phyloP scores from a whole-genome alignment of 2,113 vertebrate species.

The Oncorhynchus nerka region DNA sequence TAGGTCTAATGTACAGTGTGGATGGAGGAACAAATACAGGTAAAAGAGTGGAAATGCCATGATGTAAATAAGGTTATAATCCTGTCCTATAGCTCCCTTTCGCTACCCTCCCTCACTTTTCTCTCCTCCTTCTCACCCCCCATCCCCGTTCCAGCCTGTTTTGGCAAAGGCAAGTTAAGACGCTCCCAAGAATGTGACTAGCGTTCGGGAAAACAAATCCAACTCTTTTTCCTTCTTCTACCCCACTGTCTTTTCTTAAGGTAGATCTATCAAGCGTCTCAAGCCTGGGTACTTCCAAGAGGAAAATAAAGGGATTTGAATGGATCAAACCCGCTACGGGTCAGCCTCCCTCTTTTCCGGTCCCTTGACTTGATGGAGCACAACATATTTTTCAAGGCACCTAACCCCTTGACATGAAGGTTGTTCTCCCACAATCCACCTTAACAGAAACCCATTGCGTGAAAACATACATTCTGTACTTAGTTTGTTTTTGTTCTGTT shows the following conservation, averaged over 20 bases:
- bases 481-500: not conserved
- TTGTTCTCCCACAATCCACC: conserved; percentile 20
- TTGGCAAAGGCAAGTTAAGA: conserved; percentile 57
- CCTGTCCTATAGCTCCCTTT: conserved; percentile 15
- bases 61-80: not conserved
- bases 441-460: conserved; percentile 36
- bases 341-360: not conserved
- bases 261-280: conserved; percentile 1
- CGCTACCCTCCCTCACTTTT: conserved; percentile 30
- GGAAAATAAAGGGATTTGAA: not conserved
- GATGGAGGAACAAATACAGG: not conserved
- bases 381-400: not conserved
- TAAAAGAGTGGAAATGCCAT: not conserved
- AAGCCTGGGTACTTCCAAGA: not conserved
- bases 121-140: conserved; percentile 5
- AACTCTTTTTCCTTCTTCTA: conserved; percentile 23
- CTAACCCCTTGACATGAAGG: not conserved
- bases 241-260: conserved; percentile 42
- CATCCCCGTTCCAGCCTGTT: conserved; percentile 52
- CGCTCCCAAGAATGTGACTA: conserved; percentile 70
- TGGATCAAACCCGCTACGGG: not conserved
- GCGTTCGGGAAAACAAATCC: conserved; percentile 66
- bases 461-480: conserved; percentile 1
- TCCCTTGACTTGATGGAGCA: not conserved
- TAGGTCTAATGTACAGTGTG: too few species aligned